Evolutionary conservation across 2,797 vertebrate species (phyloP).

Genomic region (Carcharodon carcharias): DNA sequence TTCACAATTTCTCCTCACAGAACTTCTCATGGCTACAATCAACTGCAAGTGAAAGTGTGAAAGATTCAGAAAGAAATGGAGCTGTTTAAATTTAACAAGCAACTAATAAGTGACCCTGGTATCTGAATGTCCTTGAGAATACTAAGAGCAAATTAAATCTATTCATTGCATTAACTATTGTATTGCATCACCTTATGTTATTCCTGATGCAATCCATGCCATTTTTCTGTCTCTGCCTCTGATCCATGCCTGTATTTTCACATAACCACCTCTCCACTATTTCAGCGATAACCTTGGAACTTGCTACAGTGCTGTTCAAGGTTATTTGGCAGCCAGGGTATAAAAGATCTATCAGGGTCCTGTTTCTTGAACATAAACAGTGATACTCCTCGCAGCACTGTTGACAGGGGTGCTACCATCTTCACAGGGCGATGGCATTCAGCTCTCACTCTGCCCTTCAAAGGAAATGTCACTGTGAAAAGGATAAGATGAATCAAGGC

Average conservation of each 20-base stretch:
- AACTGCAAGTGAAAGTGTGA: not conserved
- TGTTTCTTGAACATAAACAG: conserved; percentile 43
- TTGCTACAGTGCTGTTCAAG: conserved; percentile 45
- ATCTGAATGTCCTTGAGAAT: not conserved
- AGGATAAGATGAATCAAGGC: conserved; percentile 6
- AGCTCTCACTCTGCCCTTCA: not conserved
- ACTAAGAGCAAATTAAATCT: not conserved
- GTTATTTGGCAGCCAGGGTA: conserved; percentile 41
- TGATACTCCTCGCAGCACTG: conserved; percentile 7
- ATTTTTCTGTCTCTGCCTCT: conserved; percentile 31
- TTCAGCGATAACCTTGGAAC: conserved; percentile 37
- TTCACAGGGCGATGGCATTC: conserved; percentile 42
- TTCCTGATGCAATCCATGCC: conserved; percentile 28
- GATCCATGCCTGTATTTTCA: conserved; percentile 36
- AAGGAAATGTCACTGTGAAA: conserved; percentile 41
- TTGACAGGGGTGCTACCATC: not conserved
- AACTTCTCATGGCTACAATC: not conserved
- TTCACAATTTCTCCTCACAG: not conserved
- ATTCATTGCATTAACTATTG: not conserved
- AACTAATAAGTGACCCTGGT: not conserved
- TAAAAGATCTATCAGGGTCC: conserved; percentile 38
- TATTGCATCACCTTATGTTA: not conserved
- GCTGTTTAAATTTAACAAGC: not conserved
- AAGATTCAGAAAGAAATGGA: not conserved
- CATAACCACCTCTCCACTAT: conserved; percentile 34